These are phyloP conservation scores for Danio aesculapii DNA, from an alignment of 2,797 vertebrate genomes.

Conservation along the genomic window DNA sequence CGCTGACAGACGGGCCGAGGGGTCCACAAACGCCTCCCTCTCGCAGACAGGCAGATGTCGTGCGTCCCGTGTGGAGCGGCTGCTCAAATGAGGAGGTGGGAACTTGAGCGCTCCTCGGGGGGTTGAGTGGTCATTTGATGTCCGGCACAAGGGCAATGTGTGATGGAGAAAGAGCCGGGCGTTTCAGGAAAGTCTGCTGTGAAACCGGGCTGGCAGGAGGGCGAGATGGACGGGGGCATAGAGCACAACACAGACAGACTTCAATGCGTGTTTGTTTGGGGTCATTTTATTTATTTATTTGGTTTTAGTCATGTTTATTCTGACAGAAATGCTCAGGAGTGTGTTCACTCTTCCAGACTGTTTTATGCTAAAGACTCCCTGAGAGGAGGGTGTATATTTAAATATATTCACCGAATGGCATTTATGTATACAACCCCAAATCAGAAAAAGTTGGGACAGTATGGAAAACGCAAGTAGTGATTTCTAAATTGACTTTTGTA, in stretches of 20 bases:
- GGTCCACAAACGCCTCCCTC: conserved; percentile 83
- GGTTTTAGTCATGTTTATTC: neutral
- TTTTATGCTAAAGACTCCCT: neutral
- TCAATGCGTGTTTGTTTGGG: conserved; percentile 47
- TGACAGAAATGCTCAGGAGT: neutral
- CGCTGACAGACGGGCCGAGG: conserved; percentile 82
- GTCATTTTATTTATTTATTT: conserved; percentile 9
- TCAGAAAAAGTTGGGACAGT: too few species aligned
- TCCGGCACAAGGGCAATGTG: conserved; percentile 88
- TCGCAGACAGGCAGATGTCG: conserved; percentile 97
- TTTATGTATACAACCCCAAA: too few species aligned
- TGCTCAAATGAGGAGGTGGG: conserved; percentile 92
- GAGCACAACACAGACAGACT: conserved; percentile 38
- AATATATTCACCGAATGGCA: neutral
- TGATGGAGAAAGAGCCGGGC: conserved; percentile 80
- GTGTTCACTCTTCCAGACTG: neutral
- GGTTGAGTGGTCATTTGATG: conserved; percentile 95
- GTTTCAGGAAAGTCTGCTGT: conserved; percentile 81
- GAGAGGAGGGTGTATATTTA: neutral
- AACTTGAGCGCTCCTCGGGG: conserved; percentile 95
- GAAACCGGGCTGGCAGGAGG: conserved; percentile 71
- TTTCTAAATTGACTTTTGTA: too few species aligned
- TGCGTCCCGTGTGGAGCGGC: conserved; percentile 80
- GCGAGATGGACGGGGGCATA: conserved; percentile 33
- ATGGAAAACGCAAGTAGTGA: too few species aligned